Conservation (phyloP, 2,888 invertebrate species). For the Smittia aterrima region DNA sequence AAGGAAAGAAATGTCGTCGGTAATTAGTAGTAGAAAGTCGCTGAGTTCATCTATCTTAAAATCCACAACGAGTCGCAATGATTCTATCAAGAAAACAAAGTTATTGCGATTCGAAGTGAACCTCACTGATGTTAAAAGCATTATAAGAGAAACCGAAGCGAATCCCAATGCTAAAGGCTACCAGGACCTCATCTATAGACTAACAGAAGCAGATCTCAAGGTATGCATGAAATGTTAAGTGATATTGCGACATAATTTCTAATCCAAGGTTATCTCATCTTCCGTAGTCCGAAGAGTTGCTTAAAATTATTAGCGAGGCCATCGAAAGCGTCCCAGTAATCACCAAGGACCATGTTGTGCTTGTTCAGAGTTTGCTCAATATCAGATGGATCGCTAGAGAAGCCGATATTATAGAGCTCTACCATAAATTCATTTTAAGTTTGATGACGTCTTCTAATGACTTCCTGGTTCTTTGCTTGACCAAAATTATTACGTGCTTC, state of each 20-base stretch:
- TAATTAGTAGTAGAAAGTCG: slow-evolving; percentile 38
- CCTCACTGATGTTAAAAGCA: background rate
- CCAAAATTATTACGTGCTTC: slow-evolving; percentile 62
- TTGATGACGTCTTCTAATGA: slow-evolving; percentile 67
- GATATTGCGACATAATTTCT: background rate
- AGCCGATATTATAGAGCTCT: slow-evolving; percentile 57
- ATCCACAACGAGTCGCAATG: slow-evolving; percentile 1
- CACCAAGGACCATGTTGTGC: slow-evolving; percentile 57
- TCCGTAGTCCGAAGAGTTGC: slow-evolving; percentile 59
- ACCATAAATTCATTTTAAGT: slow-evolving; percentile 64
- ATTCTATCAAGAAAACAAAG: slow-evolving; percentile 19
- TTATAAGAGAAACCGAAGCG: slow-evolving; percentile 1
- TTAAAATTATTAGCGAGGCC: slow-evolving; percentile 58
- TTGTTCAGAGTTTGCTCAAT: slow-evolving; percentile 62
- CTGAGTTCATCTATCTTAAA: slow-evolving; percentile 24
- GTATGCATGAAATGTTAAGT: background rate
- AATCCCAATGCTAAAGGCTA: slow-evolving; percentile 15
- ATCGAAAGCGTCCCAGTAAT: slow-evolving; percentile 61
- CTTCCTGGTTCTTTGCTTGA: slow-evolving; percentile 62
- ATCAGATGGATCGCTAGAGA: slow-evolving; percentile 60
- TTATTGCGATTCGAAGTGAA: slow-evolving; percentile 14
- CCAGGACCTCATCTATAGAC: slow-evolving; percentile 26
- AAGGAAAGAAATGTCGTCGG: slow-evolving; percentile 10
- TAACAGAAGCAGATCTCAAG: background rate
- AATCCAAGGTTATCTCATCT: slow-evolving; percentile 19